Conservation (phyloP, 2,797 vertebrate genomes). For the Parauchenoglanis ngamensis region DNA sequence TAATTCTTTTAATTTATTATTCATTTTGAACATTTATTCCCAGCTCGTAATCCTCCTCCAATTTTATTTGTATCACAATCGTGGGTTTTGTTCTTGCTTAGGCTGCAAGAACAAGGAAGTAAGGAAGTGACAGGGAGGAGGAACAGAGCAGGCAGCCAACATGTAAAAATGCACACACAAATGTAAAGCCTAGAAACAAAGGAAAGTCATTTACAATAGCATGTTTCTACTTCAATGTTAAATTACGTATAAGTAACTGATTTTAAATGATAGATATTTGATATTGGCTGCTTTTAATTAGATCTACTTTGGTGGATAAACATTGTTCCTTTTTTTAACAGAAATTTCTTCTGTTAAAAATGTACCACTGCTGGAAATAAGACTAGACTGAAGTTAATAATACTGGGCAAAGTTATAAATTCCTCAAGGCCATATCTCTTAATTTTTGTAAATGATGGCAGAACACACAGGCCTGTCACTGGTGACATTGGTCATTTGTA, state of each 20-base stretch:
- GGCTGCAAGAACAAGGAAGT: conserved; percentile 52
- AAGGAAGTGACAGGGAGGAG: background rate
- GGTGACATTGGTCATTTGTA: background rate
- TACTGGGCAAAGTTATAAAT: background rate
- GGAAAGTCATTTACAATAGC: background rate
- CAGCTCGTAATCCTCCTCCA: conserved; percentile 60
- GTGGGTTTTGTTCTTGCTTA: conserved; percentile 55
- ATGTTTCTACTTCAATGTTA: background rate
- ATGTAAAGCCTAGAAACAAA: conserved; percentile 6
- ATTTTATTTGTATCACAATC: conserved; percentile 49
- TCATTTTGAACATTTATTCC: conserved; percentile 65
- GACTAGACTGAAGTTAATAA: background rate
- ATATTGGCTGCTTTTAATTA: background rate
- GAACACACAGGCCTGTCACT: background rate
- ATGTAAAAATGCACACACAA: background rate
- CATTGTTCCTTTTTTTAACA: background rate
- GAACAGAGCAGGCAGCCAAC: background rate
- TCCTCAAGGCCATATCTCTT: background rate
- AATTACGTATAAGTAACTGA: background rate
- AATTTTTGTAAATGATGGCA: background rate
- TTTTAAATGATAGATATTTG: background rate
- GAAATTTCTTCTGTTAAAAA: background rate
- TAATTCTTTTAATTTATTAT: conserved; percentile 74
- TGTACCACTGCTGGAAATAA: background rate
- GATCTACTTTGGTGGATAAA: background rate